Evolutionary conservation across 2,113 vertebrate species (phyloP), one percentile per base, ranked within the genome.

Genomic region (Pteropus alecto): DNA sequence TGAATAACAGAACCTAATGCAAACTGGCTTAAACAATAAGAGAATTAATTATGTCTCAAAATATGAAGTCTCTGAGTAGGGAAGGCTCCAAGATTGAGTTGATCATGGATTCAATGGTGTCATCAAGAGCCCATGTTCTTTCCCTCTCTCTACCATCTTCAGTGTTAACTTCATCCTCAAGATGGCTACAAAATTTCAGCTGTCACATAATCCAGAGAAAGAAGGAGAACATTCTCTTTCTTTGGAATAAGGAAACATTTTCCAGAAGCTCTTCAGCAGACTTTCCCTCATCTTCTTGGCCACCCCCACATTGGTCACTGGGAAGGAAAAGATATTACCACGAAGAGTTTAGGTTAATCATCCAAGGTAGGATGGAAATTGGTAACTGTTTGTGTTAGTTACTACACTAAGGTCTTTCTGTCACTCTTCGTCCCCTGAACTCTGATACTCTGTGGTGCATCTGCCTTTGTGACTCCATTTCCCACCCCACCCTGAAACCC

Each of bases 171-270:
- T 94, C 30, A 76, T 78, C 54, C 38, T 94, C 65, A 43, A 9
- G 33, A 74, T 63, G 35, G 41, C 74, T 87, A 38, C 56, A 30
- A 77, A 67, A 14, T 89, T 89, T 73, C n/a, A 83, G 41, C 3
- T 24, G 74, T 74, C 51, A 85, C 60, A 70, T n/a, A 61, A 85
- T 89, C 35, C 51, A 89, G 63, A 83, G 30, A 18, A 92, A 87
- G 28, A 87, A 92, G 21, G 58, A 24, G 41, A 77, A 68, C 7
- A 21, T 61, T 41, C 22, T 71, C 30, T 85, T 88, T 83, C 67
- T 93, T 77, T 74, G 26, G 16, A 89, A 92, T 51, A 94, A 96
- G 38, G n/a, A 83, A 94, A 51, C 38, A 28, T 43, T 92, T 94
- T n/a, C 43, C 26, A 82, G 18, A 82, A 58, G 30, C 48, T 90